Percentiles rank a stretch among this genome's conserved stretches.
These are phyloP conservation scores for Aphelocoma californica DNA, from an alignment of 2,797 vertebrate genomes.

Conservation along the genomic window DNA sequence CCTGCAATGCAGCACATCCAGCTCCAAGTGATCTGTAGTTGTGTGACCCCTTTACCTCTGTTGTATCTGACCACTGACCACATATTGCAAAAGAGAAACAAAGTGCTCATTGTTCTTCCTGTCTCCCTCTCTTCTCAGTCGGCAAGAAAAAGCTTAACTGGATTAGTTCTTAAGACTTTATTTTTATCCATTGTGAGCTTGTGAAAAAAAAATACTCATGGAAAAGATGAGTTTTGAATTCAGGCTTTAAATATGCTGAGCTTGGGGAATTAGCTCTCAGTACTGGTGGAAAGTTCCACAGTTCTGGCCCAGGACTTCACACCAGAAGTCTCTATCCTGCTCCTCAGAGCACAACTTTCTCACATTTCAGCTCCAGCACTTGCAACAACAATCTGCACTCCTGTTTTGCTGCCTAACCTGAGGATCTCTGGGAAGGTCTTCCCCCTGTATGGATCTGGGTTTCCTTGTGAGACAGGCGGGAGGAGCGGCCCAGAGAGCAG, in stretches of 20 bases:
- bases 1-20: neutral
- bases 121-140: neutral
- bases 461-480: neutral
- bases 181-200: constrained; percentile 38
- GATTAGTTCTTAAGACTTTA: constrained; percentile 27
- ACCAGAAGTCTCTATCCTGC: neutral
- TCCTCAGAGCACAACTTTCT: neutral
- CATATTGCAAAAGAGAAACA: constrained; percentile 24
- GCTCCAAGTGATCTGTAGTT: neutral
- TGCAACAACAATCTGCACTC: neutral
- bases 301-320: constrained; percentile 3
- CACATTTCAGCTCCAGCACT: neutral
- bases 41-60: neutral
- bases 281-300: constrained; percentile 57
- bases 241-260: constrained; percentile 41
- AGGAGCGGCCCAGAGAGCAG: neutral
- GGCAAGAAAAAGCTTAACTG: neutral
- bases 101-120: constrained; percentile 24
- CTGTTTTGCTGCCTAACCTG: neutral
- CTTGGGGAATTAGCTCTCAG: constrained; percentile 21
- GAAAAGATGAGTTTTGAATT: constrained; percentile 62
- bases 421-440: neutral
- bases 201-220: neutral
- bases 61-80: constrained; percentile 13
- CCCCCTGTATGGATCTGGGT: neutral